Evolutionary conservation across 2,797 vertebrate genomes (phyloP).

Genomic region (Helicolenus hilgendorfi): DNA sequence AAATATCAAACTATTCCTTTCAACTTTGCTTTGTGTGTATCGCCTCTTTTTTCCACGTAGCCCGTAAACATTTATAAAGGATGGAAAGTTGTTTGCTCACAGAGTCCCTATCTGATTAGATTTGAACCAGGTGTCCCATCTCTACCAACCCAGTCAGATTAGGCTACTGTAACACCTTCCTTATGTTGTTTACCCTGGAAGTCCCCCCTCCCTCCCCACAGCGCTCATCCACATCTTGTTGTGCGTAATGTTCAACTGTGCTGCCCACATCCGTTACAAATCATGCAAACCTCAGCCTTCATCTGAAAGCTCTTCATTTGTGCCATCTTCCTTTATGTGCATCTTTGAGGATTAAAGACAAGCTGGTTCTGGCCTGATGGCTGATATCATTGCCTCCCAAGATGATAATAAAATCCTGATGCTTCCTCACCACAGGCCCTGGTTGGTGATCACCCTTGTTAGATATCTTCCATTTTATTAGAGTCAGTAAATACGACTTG

Average conservation of each 20-base stretch:
- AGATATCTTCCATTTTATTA: constrained; percentile 79
- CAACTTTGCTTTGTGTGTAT: background rate
- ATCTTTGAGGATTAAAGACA: constrained; percentile 63
- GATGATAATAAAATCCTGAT: constrained; percentile 80
- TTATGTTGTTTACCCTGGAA: constrained; percentile 85
- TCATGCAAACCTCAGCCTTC: constrained; percentile 37
- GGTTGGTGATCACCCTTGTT: constrained; percentile 70
- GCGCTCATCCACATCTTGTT: constrained; percentile 38
- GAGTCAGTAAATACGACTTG: constrained; percentile 73
- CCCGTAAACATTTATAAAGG: constrained; percentile 79
- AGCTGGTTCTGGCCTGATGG: constrained; percentile 64
- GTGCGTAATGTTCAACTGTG: constrained; percentile 7
- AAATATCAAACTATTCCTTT: background rate
- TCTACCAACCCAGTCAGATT: constrained; percentile 76
- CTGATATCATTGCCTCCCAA: constrained; percentile 84
- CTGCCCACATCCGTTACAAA: constrained; percentile 58
- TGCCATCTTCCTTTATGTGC: constrained; percentile 52
- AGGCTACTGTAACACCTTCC: constrained; percentile 88
- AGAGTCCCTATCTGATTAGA: constrained; percentile 70
- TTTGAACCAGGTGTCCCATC: constrained; percentile 85
- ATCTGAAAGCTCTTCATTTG: constrained; percentile 38
- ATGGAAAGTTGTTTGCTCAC: constrained; percentile 68
- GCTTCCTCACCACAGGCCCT: constrained; percentile 66
- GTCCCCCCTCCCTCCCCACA: constrained; percentile 33
- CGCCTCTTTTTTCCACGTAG: constrained; percentile 10